Conservation (phyloP, 2,797 vertebrate species). For the Enteromius anoplus region DNA sequence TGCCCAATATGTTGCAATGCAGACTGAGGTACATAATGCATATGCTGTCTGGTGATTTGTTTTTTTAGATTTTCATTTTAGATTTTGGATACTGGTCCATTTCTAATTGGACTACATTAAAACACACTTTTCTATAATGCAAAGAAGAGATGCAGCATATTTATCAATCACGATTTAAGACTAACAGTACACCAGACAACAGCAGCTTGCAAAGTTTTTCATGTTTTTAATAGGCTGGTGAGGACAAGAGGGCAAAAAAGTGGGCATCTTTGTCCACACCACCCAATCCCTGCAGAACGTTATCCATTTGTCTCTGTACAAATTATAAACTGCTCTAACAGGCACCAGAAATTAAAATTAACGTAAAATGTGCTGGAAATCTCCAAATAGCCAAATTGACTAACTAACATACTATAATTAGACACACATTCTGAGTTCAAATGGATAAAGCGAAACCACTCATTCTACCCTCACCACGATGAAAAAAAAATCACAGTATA, state of each 20-base stretch:
- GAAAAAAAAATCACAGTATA: conserved; percentile 4
- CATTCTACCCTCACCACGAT: conserved; percentile 2
- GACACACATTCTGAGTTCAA: neutral
- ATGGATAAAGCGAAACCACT: conserved; percentile 48
- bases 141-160: neutral
- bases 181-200: conserved; percentile 30
- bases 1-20: conserved; percentile 24
- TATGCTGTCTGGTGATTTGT: conserved; percentile 33
- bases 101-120: neutral
- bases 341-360: neutral
- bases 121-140: neutral
- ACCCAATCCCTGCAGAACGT: conserved; percentile 40
- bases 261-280: conserved; percentile 12
- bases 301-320: conserved; percentile 35
- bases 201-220: neutral
- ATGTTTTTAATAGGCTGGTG: conserved; percentile 2
- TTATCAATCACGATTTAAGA: neutral
- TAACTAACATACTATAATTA: neutral
- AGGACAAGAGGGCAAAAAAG: conserved; percentile 7
- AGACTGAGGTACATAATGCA: conserved; percentile 1
- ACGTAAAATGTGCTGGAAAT: conserved; percentile 3
- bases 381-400: neutral
- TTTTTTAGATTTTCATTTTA: neutral
- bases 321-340: neutral
- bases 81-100: neutral